Conservation (phyloP, 2,888 invertebrate species). For the Hirtodrosophila histrioides region DNA sequence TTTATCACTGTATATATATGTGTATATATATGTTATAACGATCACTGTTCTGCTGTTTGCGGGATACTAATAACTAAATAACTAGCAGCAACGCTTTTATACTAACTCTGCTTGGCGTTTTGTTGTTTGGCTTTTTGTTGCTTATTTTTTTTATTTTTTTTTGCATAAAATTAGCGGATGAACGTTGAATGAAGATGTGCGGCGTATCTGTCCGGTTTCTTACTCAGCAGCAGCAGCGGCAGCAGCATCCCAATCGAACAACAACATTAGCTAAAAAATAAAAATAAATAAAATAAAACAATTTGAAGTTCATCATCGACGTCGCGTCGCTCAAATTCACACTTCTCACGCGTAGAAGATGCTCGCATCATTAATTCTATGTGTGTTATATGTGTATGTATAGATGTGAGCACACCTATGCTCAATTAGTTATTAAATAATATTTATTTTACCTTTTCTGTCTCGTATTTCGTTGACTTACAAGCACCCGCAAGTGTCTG, state of each 20-base stretch:
- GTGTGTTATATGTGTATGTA: conserved; percentile 20
- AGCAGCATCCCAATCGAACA: conserved; percentile 17
- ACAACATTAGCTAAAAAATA: conserved; percentile 6
- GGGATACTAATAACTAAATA: conserved; percentile 68
- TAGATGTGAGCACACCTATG: conserved; percentile 38
- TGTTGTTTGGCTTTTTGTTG: conserved; percentile 36
- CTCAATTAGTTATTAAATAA: conserved; percentile 78
- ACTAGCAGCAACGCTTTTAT: conserved; percentile 59
- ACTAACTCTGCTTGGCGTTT: conserved; percentile 57
- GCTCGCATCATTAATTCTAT: conserved; percentile 66
- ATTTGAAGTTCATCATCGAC: conserved; percentile 67
- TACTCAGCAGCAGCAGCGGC: conserved; percentile 68
- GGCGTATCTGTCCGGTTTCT: conserved; percentile 74
- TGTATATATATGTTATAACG: conserved; percentile 30
- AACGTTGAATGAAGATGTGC: conserved; percentile 75
- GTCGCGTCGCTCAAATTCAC: conserved; percentile 61
- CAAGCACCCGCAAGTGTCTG: conserved; percentile 47
- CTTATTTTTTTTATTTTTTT: conserved; percentile 54
- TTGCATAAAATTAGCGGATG: conserved; percentile 67
- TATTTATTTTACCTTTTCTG: conserved; percentile 44
- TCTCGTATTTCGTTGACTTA: conserved; percentile 37
- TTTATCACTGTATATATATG: conserved; percentile 34
- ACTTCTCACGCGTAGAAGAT: conserved; percentile 62
- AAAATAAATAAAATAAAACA: conserved; percentile 13
- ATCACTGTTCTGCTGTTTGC: conserved; percentile 51